Evolutionary conservation across 2,113 vertebrate genomes (phyloP).

Genomic region (Rhizomys pruinosus): DNA sequence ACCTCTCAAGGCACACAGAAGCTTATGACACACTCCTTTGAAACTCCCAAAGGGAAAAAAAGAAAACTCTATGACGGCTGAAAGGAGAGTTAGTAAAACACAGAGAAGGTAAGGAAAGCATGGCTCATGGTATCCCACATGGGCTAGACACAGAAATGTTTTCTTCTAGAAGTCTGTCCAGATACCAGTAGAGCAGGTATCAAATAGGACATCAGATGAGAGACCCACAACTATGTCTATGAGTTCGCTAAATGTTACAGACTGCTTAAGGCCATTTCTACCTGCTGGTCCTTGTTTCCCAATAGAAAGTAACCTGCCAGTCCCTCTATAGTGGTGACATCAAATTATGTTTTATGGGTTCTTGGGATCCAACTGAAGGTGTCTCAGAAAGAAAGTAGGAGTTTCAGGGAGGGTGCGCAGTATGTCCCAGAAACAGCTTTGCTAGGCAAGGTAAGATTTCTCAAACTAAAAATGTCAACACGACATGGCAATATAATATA

Average conservation of each 20-base stretch:
- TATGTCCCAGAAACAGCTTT: not conserved
- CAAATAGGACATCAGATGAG: not conserved
- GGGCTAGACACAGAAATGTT: not conserved
- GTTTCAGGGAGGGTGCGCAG: not conserved
- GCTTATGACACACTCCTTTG: not conserved
- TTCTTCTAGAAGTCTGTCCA: not conserved
- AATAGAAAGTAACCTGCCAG: not conserved
- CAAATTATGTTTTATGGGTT: not conserved
- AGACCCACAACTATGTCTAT: not conserved
- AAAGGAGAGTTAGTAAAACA: not conserved
- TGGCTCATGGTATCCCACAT: not conserved
- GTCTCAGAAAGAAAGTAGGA: not conserved
- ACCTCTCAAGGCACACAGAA: not conserved
- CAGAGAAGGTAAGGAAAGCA: not conserved
- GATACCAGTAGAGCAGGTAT: not conserved
- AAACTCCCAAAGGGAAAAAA: not conserved
- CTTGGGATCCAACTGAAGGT: not conserved
- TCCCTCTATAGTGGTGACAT: not conserved
- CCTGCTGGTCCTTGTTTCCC: not conserved
- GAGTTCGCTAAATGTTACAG: not conserved
- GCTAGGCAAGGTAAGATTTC: not conserved
- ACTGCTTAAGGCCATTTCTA: not conserved
- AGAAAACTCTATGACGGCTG: not conserved
- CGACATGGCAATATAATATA: not conserved
- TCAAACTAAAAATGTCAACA: conserved; percentile 21